A percentile compares a stretch with the other conserved stretches of the same genome.
These are phyloP conservation scores for Oreonectes daqikongensis DNA, from an alignment of 2,797 vertebrate genomes.

Conservation along the genomic window DNA sequence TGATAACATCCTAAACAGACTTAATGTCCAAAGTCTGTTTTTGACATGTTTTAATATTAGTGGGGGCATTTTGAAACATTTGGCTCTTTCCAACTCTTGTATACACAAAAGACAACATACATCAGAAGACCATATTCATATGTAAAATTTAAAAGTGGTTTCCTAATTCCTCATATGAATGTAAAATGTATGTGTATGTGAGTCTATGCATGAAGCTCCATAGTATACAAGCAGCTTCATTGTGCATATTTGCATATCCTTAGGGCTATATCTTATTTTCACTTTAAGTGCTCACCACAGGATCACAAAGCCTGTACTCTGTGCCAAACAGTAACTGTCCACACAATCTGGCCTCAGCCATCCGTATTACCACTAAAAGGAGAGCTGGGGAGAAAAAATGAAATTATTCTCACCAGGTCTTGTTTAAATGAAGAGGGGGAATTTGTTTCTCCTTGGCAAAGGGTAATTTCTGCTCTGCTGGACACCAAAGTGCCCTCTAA, in stretches of 20 bases:
- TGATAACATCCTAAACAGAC: too few species aligned
- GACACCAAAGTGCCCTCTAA: slow-evolving; percentile 41
- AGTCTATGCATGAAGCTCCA: neutral
- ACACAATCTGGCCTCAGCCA: slow-evolving; percentile 60
- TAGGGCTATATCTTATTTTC: slow-evolving; percentile 35
- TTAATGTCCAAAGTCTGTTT: neutral
- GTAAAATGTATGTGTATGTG: slow-evolving; percentile 30
- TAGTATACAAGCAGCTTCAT: slow-evolving; percentile 24
- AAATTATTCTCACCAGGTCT: slow-evolving; percentile 51
- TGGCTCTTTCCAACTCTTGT: neutral
- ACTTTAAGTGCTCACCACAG: slow-evolving; percentile 51
- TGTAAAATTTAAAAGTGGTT: slow-evolving; percentile 17
- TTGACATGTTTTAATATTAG: neutral
- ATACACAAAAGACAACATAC: neutral
- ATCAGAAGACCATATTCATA: slow-evolving; percentile 19
- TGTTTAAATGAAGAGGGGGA: slow-evolving; percentile 45
- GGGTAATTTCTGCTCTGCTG: slow-evolving; percentile 46
- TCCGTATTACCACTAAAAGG: slow-evolving; percentile 55
- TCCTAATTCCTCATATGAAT: slow-evolving; percentile 8
- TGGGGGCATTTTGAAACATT: neutral
- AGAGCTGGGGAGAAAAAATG: slow-evolving; percentile 30
- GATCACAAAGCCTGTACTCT: slow-evolving; percentile 43
- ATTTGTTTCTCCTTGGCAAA: slow-evolving; percentile 44
- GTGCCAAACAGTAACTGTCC: slow-evolving; percentile 51
- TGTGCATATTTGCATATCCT: slow-evolving; percentile 46